A percentile compares a stretch with the other conserved stretches of the same genome.
Evolutionary conservation across 2,888 invertebrate genomes (phyloP).

Genomic region (Gibbula magus): DNA sequence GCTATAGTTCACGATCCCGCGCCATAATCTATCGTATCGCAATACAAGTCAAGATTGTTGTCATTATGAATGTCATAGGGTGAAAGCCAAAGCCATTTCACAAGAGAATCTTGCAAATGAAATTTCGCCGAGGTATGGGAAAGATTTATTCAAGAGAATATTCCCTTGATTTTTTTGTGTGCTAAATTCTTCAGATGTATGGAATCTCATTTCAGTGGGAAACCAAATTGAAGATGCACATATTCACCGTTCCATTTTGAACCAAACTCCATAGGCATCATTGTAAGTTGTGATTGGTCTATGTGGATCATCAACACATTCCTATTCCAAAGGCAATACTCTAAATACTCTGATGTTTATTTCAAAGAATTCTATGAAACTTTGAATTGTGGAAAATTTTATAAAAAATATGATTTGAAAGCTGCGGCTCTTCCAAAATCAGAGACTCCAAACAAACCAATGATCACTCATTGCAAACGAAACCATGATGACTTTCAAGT

Average conservation of each 20-base stretch:
- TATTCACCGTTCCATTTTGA: neutral
- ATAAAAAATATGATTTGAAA: slow-evolving; percentile 19
- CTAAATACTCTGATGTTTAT: slow-evolving; percentile 17
- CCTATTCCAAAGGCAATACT: neutral
- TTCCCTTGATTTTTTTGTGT: neutral
- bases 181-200: slow-evolving; percentile 9
- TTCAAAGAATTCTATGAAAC: slow-evolving; percentile 15
- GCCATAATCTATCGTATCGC: slow-evolving; percentile 26
- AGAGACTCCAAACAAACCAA: neutral
- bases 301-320: neutral
- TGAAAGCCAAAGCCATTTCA: neutral
- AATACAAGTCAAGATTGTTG: slow-evolving; percentile 20
- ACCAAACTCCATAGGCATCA: neutral
- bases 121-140: slow-evolving; percentile 5
- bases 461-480: neutral
- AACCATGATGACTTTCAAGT: slow-evolving; percentile 15
- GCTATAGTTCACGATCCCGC: slow-evolving; percentile 21
- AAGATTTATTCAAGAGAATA: slow-evolving; percentile 4
- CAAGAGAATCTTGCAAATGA: slow-evolving; percentile 21
- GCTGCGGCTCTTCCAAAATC: neutral
- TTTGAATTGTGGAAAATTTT: slow-evolving; percentile 9
- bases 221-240: slow-evolving; percentile 12
- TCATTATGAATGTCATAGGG: slow-evolving; percentile 25
- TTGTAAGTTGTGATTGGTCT: neutral
- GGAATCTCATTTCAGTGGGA: slow-evolving; percentile 17